These are phyloP conservation scores for Achroia grisella DNA, from an alignment of 1,140 invertebrate species.

Conservation along the genomic window DNA sequence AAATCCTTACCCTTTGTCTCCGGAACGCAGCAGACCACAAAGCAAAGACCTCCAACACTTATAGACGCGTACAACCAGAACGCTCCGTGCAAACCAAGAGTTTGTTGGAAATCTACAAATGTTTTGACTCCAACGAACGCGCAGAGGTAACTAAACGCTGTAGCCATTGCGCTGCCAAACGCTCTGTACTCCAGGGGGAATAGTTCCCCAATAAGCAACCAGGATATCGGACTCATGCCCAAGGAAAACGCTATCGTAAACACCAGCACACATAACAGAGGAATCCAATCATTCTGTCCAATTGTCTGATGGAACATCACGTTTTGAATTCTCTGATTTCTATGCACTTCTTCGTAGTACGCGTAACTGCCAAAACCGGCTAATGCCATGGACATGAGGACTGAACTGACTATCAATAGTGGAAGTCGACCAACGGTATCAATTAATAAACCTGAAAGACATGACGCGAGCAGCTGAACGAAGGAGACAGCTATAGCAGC, in stretches of 20 bases:
- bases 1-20: constrained; percentile 93
- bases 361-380: constrained; percentile 88
- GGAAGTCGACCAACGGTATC: constrained; percentile 88
- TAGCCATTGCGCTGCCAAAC: constrained; percentile 88
- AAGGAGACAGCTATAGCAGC: constrained; percentile 88
- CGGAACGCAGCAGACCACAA: constrained; percentile 90
- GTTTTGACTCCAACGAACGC: constrained; percentile 94
- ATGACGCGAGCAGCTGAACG: constrained; percentile 85
- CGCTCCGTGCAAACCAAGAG: constrained; percentile 86
- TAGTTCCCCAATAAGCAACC: constrained; percentile 92
- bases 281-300: constrained; percentile 86
- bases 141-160: constrained; percentile 90
- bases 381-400: constrained; percentile 88
- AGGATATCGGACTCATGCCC: constrained; percentile 93
- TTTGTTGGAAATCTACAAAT: constrained; percentile 87
- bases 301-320: constrained; percentile 64
- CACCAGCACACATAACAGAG: constrained; percentile 85
- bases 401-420: constrained; percentile 84
- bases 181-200: constrained; percentile 91
- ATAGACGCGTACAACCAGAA: constrained; percentile 94
- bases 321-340: constrained; percentile 68
- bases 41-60: constrained; percentile 87
- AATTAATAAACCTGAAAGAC: constrained; percentile 86
- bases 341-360: constrained; percentile 80
- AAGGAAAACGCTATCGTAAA: constrained; percentile 91